A percentile compares a stretch with the other conserved stretches of the same genome.
Conservation (phyloP, 35 echinoderm and acorn worm species). For the Hemicentrotus pulcherrimus region DNA sequence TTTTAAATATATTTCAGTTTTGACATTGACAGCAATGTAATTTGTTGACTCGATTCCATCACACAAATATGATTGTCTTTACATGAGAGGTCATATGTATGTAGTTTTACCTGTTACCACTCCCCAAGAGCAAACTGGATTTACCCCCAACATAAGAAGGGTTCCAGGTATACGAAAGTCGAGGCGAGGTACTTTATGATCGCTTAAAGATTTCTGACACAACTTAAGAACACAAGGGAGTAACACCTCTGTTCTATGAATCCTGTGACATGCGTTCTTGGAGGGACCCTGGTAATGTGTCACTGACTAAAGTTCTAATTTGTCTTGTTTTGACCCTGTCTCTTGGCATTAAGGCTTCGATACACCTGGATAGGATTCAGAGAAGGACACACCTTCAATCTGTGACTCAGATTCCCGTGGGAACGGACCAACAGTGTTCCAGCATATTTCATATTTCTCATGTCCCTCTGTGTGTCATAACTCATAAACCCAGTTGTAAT, state of each 20-base stretch:
- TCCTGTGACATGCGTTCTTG: neutral
- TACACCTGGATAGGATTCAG: neutral
- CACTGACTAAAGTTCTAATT: neutral
- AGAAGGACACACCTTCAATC: constrained; percentile 6
- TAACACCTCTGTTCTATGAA: neutral
- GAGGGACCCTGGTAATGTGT: neutral
- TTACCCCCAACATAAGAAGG: neutral
- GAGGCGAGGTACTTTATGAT: neutral
- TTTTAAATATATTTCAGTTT: too few relatives aligned
- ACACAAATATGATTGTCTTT: neutral
- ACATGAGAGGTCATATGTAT: neutral
- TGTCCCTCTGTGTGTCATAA: neutral
- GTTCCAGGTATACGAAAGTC: neutral
- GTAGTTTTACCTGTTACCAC: neutral
- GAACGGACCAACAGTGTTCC: neutral
- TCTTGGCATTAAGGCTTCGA: neutral
- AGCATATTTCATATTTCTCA: neutral
- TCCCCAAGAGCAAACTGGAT: neutral
- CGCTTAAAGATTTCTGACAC: neutral
- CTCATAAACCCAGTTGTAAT: neutral
- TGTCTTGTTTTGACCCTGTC: neutral
- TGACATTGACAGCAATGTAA: too few relatives aligned
- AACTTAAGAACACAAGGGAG: neutral
- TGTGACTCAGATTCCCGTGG: neutral
- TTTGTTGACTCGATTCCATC: neutral